phyloP scores from a whole-genome alignment of 1,140 invertebrate species.

The Diorhabda sublineata region DNA sequence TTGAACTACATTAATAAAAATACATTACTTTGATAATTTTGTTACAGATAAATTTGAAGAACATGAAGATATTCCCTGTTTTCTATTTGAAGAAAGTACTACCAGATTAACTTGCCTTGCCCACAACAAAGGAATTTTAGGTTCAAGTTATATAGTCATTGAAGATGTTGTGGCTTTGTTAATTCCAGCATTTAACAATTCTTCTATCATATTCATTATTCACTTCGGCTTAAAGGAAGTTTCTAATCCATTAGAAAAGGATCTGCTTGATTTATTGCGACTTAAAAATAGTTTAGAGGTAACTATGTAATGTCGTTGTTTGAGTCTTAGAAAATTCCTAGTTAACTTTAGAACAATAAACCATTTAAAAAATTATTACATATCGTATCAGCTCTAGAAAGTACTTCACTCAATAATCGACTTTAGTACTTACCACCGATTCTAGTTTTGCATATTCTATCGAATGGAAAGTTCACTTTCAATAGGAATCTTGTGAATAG shows the following conservation, averaged over 20 bases:
- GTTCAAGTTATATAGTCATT: constrained; percentile 38
- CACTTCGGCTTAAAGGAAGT: constrained; percentile 23
- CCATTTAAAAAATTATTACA: too few species aligned
- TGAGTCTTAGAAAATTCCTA: too few species aligned
- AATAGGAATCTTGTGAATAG: too few species aligned
- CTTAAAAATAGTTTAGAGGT: constrained; percentile 43
- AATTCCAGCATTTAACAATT: constrained; percentile 34
- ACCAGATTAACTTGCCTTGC: constrained; percentile 46
- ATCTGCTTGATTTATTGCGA: constrained; percentile 33
- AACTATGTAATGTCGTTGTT: constrained; percentile 13
- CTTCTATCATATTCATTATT: constrained; percentile 26
- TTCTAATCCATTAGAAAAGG: constrained; percentile 28
- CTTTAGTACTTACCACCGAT: too few species aligned
- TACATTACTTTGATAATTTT: background rate
- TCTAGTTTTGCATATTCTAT: too few species aligned
- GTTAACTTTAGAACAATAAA: too few species aligned
- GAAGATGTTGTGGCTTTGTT: constrained; percentile 43
- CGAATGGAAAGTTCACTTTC: too few species aligned
- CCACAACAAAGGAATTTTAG: constrained; percentile 32
- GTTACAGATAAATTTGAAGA: constrained; percentile 45
- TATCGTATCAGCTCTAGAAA: too few species aligned
- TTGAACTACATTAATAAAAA: too few species aligned
- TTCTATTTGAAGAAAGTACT: constrained; percentile 35
- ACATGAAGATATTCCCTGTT: constrained; percentile 48
- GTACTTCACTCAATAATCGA: too few species aligned